Conservation (phyloP, 2,888 invertebrate genomes). For the Schrankia costaestrigalis region DNA sequence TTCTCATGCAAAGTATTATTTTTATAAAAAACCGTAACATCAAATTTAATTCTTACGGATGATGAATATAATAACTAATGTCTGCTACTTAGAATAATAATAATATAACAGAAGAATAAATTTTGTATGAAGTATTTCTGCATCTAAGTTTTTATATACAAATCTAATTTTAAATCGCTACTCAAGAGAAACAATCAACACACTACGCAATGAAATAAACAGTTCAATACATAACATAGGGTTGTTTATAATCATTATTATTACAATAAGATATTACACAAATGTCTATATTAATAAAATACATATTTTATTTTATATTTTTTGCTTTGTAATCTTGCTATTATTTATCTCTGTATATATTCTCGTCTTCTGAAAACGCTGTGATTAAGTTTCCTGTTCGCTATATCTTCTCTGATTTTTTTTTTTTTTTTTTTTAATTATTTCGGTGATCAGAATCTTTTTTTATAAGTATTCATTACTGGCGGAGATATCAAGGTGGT, state of each 20-base stretch:
- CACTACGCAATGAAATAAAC: constrained; percentile 6
- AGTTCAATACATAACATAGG: constrained; percentile 9
- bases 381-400: constrained; percentile 34
- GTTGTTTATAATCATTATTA: constrained; percentile 10
- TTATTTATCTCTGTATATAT: constrained; percentile 42
- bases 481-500: constrained; percentile 35
- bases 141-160: too few species aligned
- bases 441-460: constrained; percentile 46
- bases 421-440: constrained; percentile 32
- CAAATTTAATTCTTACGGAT: too few species aligned
- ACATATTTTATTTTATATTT: constrained; percentile 19
- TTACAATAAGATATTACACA: constrained; percentile 15
- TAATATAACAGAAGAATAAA: too few species aligned
- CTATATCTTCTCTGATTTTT: constrained; percentile 41
- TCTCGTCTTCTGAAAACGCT: constrained; percentile 30
- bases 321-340: constrained; percentile 63
- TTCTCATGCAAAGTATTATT: too few species aligned
- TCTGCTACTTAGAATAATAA: too few species aligned
- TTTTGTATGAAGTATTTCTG: too few species aligned
- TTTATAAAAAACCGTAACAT: too few species aligned
- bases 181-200: constrained; percentile 8
- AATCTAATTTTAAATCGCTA: constrained; percentile 1
- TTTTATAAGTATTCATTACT: constrained; percentile 38
- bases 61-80: too few species aligned
- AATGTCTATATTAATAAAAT: constrained; percentile 3